phyloP scores from a whole-genome alignment of 2,797 vertebrate genomes.

The Clamator glandarius region DNA sequence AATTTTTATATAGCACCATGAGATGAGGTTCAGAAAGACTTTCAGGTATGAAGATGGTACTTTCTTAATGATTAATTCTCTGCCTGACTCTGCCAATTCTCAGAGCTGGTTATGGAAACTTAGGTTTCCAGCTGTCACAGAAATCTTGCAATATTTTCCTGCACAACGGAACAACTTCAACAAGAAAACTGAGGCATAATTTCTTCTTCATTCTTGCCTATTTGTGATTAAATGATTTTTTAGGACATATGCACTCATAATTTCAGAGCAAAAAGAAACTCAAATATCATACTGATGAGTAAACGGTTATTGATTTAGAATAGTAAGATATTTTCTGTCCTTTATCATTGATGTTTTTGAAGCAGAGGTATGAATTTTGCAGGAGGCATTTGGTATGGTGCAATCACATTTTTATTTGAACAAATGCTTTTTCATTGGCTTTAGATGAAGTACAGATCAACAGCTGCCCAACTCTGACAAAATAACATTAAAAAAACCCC shows the following conservation, averaged over 20 bases:
- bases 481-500: neutral
- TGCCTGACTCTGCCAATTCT: neutral
- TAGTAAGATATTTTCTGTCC: neutral
- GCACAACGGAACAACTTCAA: neutral
- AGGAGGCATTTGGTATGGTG: neutral
- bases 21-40: neutral
- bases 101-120: neutral
- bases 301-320: slow-evolving; percentile 33
- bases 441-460: slow-evolving; percentile 20
- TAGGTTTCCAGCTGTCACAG: neutral
- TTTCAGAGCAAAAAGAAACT: neutral
- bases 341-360: neutral
- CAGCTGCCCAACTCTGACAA: neutral
- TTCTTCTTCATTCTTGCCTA: neutral
- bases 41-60: neutral
- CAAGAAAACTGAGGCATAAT: neutral
- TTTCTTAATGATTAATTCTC: neutral
- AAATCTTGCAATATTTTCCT: neutral
- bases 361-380: neutral
- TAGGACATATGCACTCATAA: neutral
- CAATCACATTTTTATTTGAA: neutral
- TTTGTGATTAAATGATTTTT: neutral
- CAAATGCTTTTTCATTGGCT: neutral
- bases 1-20: neutral
- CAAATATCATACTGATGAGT: neutral